Evolutionary conservation across 1,140 invertebrate species (phyloP).

Genomic region (Drosophila carrolli): DNA sequence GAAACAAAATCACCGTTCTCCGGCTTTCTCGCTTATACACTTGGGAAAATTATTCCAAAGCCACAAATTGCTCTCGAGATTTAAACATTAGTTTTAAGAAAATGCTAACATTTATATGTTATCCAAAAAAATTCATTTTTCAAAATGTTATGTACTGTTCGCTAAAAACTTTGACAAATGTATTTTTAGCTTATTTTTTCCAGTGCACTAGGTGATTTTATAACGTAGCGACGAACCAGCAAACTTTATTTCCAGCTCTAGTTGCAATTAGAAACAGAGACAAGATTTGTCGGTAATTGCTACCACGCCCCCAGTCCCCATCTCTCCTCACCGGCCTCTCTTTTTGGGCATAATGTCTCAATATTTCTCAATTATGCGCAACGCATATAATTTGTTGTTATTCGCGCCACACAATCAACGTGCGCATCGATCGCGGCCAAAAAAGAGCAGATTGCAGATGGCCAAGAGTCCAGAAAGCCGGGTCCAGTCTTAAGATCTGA

Average conservation of each 20-base stretch:
- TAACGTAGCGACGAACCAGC: constrained; percentile 17
- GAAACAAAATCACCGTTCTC: constrained; percentile 79
- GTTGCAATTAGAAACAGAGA: constrained; percentile 71
- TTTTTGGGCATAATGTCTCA: constrained; percentile 70
- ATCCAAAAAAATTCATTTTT: too few species aligned
- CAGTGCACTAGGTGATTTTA: not conserved
- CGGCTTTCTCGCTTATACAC: constrained; percentile 44
- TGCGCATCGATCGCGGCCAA: constrained; percentile 50
- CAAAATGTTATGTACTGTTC: too few species aligned
- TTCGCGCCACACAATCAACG: constrained; percentile 63
- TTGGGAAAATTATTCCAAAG: not conserved
- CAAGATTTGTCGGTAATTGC: constrained; percentile 57
- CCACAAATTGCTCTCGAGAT: too few species aligned
- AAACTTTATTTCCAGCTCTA: constrained; percentile 44
- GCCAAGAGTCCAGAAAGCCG: constrained; percentile 23
- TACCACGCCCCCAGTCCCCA: constrained; percentile 16
- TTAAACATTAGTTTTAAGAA: too few species aligned
- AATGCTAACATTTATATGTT: too few species aligned
- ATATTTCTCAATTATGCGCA: constrained; percentile 78
- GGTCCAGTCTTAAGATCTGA: constrained; percentile 3
- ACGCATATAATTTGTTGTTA: constrained; percentile 81
- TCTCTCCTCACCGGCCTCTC: constrained; percentile 1
- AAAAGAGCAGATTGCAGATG: constrained; percentile 44
- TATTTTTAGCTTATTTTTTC: not conserved
- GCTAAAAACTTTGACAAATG: too few species aligned